Base-by-base conservation (phyloP, 2,113 vertebrate species). In the Dasyornis broadbenti region DNA sequence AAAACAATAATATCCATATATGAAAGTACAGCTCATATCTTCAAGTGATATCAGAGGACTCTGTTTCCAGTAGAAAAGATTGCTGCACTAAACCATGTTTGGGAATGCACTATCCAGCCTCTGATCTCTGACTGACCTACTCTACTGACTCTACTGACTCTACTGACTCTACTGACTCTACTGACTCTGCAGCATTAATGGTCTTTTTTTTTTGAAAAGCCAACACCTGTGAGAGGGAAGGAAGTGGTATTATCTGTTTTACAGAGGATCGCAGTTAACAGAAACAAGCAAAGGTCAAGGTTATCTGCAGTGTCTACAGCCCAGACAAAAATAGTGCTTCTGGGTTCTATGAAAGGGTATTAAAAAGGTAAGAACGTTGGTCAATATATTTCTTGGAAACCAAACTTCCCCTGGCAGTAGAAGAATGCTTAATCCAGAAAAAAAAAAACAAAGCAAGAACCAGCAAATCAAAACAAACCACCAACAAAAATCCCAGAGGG, bases 101-200 rank as follows among this genome's bases (percentile, higher is more conserved):
- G 70, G 78, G 57, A 80, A 77, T 77, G 68, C 30, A 61, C 42
- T 77, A 87, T 57, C n/a, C 50, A 86, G 56, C 17, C 39, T 87
- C 84, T 91, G 66, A 87, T 94, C 84, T 87, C 80, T 82, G 63
- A 45, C n/a, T n/a, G n/a, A n/a, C n/a, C n/a, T n/a, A n/a, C n/a
- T n/a, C n/a, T n/a, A n/a, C n/a, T n/a, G n/a, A n/a, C n/a, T n/a
- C n/a, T n/a, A n/a, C n/a, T n/a, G n/a, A n/a, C n/a, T n/a, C n/a
- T n/a, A n/a, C n/a, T n/a, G n/a, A n/a, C n/a, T n/a, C n/a, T n/a
- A n/a, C n/a, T n/a, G n/a, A n/a, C n/a, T n/a, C n/a, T n/a, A n/a
- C n/a, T n/a, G n/a, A n/a, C n/a, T n/a, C n/a, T n/a, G n/a, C n/a
- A n/a, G n/a, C n/a, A n/a, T n/a, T 82, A 84, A 94, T 71, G 42